These are phyloP conservation scores for Formica selysi DNA, from an alignment of 1,140 invertebrate genomes.

Conservation along the genomic window DNA sequence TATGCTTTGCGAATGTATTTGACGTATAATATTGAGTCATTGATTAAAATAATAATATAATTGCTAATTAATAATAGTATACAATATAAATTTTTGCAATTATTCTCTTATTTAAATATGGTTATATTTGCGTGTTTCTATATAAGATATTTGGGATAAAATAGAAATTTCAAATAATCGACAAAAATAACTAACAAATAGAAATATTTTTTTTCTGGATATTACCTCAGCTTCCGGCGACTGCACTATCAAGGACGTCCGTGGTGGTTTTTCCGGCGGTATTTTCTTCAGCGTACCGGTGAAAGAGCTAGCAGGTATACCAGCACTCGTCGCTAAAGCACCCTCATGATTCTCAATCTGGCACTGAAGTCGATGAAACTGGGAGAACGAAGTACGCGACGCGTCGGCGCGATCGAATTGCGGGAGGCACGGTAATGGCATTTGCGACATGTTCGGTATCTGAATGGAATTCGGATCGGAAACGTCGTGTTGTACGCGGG, in stretches of 20 bases:
- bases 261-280: slow-evolving; percentile 85
- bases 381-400: slow-evolving; percentile 76
- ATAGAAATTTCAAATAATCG: not conserved
- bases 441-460: slow-evolving; percentile 82
- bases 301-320: slow-evolving; percentile 71
- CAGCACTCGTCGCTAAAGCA: slow-evolving; percentile 64
- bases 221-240: slow-evolving; percentile 85
- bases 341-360: slow-evolving; percentile 78
- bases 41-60: slow-evolving; percentile 6
- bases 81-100: not conserved
- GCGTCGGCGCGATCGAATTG: slow-evolving; percentile 82
- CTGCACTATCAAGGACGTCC: slow-evolving; percentile 84
- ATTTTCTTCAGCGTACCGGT: slow-evolving; percentile 85
- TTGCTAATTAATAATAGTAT: not conserved
- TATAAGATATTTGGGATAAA: not conserved
- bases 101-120: not conserved
- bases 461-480: slow-evolving; percentile 79
- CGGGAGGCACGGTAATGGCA: slow-evolving; percentile 81
- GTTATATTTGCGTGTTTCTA: not conserved
- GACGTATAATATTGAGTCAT: not conserved
- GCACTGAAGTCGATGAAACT: slow-evolving; percentile 81
- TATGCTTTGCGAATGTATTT: not conserved
- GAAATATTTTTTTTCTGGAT: not conserved
- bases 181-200: not conserved
- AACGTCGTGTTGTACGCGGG: slow-evolving; percentile 79